These are phyloP conservation scores for Siderastrea siderea DNA, from an alignment of 92 coral and sea anemone species.

Conservation along the genomic window DNA sequence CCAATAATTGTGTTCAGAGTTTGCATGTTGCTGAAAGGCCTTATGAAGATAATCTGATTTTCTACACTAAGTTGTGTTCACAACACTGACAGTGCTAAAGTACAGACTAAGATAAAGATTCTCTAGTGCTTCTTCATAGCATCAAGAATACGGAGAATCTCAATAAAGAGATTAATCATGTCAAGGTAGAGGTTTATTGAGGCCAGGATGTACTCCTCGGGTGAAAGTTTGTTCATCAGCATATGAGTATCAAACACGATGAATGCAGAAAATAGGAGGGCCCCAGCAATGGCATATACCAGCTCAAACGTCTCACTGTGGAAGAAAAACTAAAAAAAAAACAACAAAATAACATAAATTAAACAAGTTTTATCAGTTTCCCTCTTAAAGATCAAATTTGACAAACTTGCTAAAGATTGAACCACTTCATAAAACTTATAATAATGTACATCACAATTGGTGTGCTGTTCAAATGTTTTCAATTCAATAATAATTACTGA, in stretches of 20 bases:
- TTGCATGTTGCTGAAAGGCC: neutral
- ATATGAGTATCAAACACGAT: slow-evolving; percentile 98
- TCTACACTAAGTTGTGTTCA: neutral
- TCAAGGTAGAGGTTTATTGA: slow-evolving; percentile 98
- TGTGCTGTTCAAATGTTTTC: too few species aligned
- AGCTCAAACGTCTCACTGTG: slow-evolving; percentile 97
- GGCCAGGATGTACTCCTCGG: slow-evolving; percentile 98
- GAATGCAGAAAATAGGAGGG: slow-evolving; percentile 95
- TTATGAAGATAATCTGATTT: too few species aligned
- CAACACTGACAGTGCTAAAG: neutral
- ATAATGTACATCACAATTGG: too few species aligned
- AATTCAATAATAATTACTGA: too few species aligned
- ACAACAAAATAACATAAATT: neutral
- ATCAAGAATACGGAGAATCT: slow-evolving; percentile 93
- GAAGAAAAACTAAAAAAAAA: slow-evolving; percentile 86
- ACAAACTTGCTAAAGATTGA: too few species aligned
- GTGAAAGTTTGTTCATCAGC: slow-evolving; percentile 98
- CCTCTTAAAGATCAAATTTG: neutral
- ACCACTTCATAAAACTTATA: neutral
- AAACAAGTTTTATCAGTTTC: neutral
- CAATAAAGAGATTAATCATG: slow-evolving; percentile 92
- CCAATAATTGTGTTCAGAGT: too few species aligned
- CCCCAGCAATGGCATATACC: slow-evolving; percentile 96
- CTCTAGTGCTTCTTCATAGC: slow-evolving; percentile 88
- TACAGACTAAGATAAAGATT: neutral